Evolutionary conservation across 2,113 vertebrate genomes (phyloP), one percentile per base, ranked within the genome.

Genomic region (Melanocharis versteri): DNA sequence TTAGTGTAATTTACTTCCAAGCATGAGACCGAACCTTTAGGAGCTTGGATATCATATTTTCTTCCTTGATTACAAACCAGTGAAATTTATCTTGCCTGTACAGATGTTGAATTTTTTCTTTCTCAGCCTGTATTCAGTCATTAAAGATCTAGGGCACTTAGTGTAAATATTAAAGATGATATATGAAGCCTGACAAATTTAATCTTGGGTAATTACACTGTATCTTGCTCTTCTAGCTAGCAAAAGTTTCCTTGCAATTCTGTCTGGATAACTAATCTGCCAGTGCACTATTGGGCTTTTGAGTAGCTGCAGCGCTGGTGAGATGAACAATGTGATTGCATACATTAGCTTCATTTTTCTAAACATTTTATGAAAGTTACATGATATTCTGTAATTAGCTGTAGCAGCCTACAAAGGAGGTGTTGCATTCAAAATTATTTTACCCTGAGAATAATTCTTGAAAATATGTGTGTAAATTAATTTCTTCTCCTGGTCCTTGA

Each of bases 111-210:
- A 13, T 77, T 89, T 91, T 85, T 85, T 40, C 17, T 85, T 83
- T 77, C 37, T 81, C 33, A 81, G 40, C 14, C 64, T 78, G 23
- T 61, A 72, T 91, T 81, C 60, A 65, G 48, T 58, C 79, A 78
- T 94, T 89, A 82, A 82, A 79, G 69, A 81, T 44, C n/a, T 87
- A 30, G 51, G 47, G 8, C 31, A 82, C n/a, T 89, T 80, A 80
- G n/a, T 72, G 82, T 94, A 85, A 96, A 72, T 89, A 84, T 83
- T 87, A 83, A 88, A 66, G 53, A 91, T 90, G 39, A 93, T 89
- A 42, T 39, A 83, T 89, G 89, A 89, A 84, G 42, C 44, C 73
- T 93, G 71, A 86, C 51, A 95, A 83, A 92, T 94, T 91, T 82
- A 81, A 94, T 91, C 70, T 94, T 56, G 6, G 40, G 28, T 84